Evolutionary conservation across 2,888 invertebrate genomes (phyloP), one percentile per base, ranked within the genome.

Genomic region (Chloromyia formosa): DNA sequence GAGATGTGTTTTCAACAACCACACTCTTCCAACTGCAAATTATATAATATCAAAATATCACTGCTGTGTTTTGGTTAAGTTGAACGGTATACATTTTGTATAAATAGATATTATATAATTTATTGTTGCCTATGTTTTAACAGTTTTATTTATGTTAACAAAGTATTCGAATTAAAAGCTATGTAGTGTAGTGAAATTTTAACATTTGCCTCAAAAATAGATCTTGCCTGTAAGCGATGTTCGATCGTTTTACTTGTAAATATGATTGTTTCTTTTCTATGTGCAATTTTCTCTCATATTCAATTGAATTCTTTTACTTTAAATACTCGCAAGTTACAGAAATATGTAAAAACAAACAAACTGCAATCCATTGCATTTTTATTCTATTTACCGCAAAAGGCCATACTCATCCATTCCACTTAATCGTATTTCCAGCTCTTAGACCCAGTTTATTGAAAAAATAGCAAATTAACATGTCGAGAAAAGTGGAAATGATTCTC

Each of bases 101-200:
- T 71, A 53, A 16, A 71, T 71, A 22, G 53, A 54, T 22, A 54
- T 69, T 69, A 54, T 66, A 49, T 69, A 23, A 56, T 71, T 56
- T 71, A 71, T 71, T 71, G 71, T 71, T 71, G 71, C 56, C 71
- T 71, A 71, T 71, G 40, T 71, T 71, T 66, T 71, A 56, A 40
- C 20, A 58, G 20, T 49, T 40, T 45, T 54, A n/a, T 60, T 58
- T 27, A 66, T 20, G 4, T 23, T 69, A 5, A 56, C 1, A 22
- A 20, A 56, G 56, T 56, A 18, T 18, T 18, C 10, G 16, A 40
- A 40, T 7, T 40, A 12, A 61, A 61, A 22, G 40, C 7, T 62
- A 35, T 40, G 40, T n/a, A 10, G 9, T 56, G 56, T 56, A 56
- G 56, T 22, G 35, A 18, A 56, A 56, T 40, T 23, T 68, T 49